A percentile compares a stretch with the other conserved stretches of the same genome.
Conservation (phyloP, 2,797 vertebrate species). For the Argentina silus region DNA sequence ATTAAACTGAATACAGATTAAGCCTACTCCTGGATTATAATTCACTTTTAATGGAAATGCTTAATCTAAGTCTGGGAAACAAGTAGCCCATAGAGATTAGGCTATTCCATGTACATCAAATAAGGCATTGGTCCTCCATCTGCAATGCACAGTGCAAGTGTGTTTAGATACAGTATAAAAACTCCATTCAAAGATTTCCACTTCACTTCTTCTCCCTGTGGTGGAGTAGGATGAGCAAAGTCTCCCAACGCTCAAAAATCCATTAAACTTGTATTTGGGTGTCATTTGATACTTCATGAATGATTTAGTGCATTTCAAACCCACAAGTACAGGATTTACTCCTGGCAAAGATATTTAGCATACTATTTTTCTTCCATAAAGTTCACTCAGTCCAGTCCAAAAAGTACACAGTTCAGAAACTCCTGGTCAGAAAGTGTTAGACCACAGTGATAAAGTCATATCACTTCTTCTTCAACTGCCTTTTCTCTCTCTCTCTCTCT, state of each 20-base stretch:
- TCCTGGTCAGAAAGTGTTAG: slow-evolving; percentile 59
- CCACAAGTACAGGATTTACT: slow-evolving; percentile 68
- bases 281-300: slow-evolving; percentile 81
- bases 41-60: no score
- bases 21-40: no score
- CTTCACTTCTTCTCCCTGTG: slow-evolving; percentile 68
- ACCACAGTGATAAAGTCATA: slow-evolving; percentile 74
- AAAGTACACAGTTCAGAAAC: slow-evolving; percentile 55
- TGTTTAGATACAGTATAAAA: slow-evolving; percentile 38
- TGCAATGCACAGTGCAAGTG: slow-evolving; percentile 63
- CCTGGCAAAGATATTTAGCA: slow-evolving; percentile 49
- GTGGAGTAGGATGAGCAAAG: slow-evolving; percentile 72
- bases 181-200: slow-evolving; percentile 75
- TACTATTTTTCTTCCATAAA: slow-evolving; percentile 57
- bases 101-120: slow-evolving; percentile 59
- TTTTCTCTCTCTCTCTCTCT: slow-evolving; percentile 65
- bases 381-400: slow-evolving; percentile 55
- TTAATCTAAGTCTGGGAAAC: slow-evolving; percentile 50
- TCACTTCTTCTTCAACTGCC: slow-evolving; percentile 63
- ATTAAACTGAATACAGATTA: slow-evolving; percentile 35
- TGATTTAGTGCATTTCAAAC: slow-evolving; percentile 75
- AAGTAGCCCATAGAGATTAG: no score
- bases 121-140: slow-evolving; percentile 66
- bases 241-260: slow-evolving; percentile 74
- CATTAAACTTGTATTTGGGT: slow-evolving; percentile 81